phyloP scores from a whole-genome alignment of 2,797 vertebrate genomes.

The Brachyalestes nurse region DNA sequence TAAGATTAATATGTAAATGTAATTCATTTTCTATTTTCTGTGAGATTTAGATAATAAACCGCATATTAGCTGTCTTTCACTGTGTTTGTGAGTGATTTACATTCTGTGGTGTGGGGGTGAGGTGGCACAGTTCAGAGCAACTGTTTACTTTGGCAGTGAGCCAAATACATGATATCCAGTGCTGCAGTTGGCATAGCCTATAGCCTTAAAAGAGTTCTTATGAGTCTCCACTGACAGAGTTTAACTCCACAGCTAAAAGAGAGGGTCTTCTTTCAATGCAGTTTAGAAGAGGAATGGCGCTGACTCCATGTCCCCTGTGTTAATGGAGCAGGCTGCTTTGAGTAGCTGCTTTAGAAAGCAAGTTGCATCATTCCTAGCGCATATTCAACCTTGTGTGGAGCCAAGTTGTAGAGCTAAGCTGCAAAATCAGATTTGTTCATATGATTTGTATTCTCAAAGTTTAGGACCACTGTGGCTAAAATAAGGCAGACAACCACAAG shows the following conservation, averaged over 20 bases:
- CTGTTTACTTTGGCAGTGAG: neutral
- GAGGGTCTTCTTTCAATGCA: neutral
- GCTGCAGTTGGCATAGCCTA: constrained; percentile 8
- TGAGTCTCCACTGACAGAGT: neutral
- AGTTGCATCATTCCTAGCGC: neutral
- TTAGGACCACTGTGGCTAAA: neutral
- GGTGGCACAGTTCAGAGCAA: neutral
- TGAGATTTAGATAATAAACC: too few relatives aligned
- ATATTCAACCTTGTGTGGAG: neutral
- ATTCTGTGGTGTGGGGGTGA: constrained; percentile 19
- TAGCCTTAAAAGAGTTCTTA: neutral
- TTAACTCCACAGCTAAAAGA: neutral
- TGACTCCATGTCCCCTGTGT: neutral
- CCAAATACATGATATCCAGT: neutral
- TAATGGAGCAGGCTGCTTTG: neutral
- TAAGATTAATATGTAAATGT: too few relatives aligned
- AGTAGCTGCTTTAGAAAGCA: constrained; percentile 8
- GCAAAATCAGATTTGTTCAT: neutral
- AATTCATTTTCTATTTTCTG: too few relatives aligned
- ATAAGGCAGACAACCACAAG: neutral
- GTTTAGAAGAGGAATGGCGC: neutral
- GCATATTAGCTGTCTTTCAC: too few relatives aligned
- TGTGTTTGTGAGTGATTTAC: neutral
- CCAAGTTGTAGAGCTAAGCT: neutral
- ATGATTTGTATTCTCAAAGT: neutral